Percentiles rank a stretch among this genome's conserved stretches.
Conservation (phyloP, 2,113 vertebrate genomes). For the Ptilorrhoa leucosticta region DNA sequence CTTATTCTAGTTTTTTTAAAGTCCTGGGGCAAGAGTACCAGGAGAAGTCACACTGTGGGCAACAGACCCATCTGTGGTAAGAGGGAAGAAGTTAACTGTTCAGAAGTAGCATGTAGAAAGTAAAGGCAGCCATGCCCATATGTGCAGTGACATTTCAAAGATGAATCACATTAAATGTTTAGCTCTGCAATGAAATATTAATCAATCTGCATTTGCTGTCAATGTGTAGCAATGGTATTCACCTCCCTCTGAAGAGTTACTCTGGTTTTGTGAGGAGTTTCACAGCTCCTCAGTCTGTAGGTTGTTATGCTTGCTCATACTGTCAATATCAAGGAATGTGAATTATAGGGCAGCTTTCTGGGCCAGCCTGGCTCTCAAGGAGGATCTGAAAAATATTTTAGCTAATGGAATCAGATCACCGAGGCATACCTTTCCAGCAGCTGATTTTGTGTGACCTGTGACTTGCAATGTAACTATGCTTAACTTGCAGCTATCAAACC, state of each 20-base stretch:
- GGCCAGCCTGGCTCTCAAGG: neutral
- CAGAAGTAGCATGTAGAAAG: neutral
- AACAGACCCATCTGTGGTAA: neutral
- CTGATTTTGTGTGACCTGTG: neutral
- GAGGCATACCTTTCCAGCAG: neutral
- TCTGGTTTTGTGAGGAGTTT: neutral
- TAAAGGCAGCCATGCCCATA: neutral
- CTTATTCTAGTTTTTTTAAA: neutral
- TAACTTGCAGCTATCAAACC: neutral
- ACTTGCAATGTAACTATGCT: neutral
- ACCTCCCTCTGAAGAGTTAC: neutral
- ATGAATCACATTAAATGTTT: neutral
- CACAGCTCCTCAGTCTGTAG: neutral
- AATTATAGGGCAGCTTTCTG: neutral
- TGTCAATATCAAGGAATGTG: neutral
- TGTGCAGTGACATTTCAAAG: neutral
- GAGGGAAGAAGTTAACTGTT: neutral
- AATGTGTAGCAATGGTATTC: neutral
- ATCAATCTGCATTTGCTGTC: neutral
- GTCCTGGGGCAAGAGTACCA: neutral
- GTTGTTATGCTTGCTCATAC: neutral
- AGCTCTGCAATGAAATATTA: neutral
- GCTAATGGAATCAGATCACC: neutral
- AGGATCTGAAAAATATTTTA: neutral
- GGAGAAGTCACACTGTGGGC: accelerated